Conservation (phyloP, 2,113 vertebrate genomes). For the Zapus hudsonius region DNA sequence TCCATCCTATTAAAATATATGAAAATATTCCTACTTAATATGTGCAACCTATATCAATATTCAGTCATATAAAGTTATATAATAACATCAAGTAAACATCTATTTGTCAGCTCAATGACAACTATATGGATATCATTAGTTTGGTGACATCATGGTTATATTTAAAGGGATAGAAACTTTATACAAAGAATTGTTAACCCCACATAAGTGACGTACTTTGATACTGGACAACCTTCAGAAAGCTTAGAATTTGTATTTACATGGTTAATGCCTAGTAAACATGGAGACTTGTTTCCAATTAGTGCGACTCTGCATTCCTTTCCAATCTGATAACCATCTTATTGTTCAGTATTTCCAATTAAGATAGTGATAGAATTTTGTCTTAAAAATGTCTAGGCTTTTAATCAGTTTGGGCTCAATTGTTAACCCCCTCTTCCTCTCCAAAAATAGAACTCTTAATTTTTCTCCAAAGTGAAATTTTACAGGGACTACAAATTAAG, state of each 20-base stretch:
- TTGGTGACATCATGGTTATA: not conserved
- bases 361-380: conserved; percentile 4
- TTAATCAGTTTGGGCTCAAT: not conserved
- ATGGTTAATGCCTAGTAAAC: not conserved
- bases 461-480: conserved; percentile 24
- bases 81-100: not conserved
- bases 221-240: not conserved
- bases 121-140: not conserved
- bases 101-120: not conserved
- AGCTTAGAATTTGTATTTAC: conserved; percentile 15
- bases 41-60: not conserved
- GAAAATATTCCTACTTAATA: not conserved
- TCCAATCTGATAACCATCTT: not conserved
- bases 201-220: not conserved
- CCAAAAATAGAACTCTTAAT: not conserved
- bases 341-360: not conserved
- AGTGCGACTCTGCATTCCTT: not conserved
- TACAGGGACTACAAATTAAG: not conserved
- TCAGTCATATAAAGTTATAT: conserved; percentile 9
- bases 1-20: not conserved
- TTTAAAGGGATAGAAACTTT: not conserved
- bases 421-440: not conserved
- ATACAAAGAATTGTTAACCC: not conserved
- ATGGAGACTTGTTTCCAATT: not conserved
- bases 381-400: not conserved